These are phyloP conservation scores for Campoplex capitator DNA, from an alignment of 2,888 invertebrate species.

Conservation along the genomic window DNA sequence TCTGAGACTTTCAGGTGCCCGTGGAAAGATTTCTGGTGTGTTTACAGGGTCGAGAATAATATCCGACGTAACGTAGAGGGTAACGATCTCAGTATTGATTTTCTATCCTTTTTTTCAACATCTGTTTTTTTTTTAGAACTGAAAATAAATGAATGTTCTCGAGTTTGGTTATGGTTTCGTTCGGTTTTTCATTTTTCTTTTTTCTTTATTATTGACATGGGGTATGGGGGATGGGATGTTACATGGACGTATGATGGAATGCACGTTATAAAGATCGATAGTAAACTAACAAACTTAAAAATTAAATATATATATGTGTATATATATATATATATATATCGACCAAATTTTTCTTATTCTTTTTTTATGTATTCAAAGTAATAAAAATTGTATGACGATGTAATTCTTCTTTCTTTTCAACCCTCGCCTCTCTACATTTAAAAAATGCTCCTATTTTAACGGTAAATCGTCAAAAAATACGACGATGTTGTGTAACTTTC, in stretches of 20 bases:
- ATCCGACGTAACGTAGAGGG: slow-evolving; percentile 5
- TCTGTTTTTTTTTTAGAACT: not conserved
- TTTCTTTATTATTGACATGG: slow-evolving; percentile 78
- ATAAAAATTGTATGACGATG: slow-evolving; percentile 68
- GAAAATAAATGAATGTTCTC: slow-evolving; percentile 47
- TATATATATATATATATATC: slow-evolving; percentile 68
- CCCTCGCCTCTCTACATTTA: slow-evolving; percentile 54
- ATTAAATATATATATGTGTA: slow-evolving; percentile 69
- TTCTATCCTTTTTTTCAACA: not conserved
- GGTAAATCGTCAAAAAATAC: slow-evolving; percentile 54
- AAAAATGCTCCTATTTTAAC: slow-evolving; percentile 54
- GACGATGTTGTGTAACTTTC: slow-evolving; percentile 57
- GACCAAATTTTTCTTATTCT: slow-evolving; percentile 55
- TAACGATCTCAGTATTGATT: slow-evolving; percentile 12
- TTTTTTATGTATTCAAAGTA: slow-evolving; percentile 62
- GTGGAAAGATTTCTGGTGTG: not conserved
- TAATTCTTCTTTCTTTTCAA: slow-evolving; percentile 20
- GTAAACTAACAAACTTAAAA: slow-evolving; percentile 74
- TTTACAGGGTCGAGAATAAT: slow-evolving; percentile 16
- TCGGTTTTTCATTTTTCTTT: slow-evolving; percentile 68
- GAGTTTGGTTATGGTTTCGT: slow-evolving; percentile 44
- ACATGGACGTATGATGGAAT: slow-evolving; percentile 80
- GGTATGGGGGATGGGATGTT: slow-evolving; percentile 72
- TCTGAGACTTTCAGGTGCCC: slow-evolving; percentile 7
- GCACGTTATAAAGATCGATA: slow-evolving; percentile 76